These are phyloP conservation scores for Cynopterus sphinx DNA, from an alignment of 2,797 vertebrate genomes.

Conservation along the genomic window DNA sequence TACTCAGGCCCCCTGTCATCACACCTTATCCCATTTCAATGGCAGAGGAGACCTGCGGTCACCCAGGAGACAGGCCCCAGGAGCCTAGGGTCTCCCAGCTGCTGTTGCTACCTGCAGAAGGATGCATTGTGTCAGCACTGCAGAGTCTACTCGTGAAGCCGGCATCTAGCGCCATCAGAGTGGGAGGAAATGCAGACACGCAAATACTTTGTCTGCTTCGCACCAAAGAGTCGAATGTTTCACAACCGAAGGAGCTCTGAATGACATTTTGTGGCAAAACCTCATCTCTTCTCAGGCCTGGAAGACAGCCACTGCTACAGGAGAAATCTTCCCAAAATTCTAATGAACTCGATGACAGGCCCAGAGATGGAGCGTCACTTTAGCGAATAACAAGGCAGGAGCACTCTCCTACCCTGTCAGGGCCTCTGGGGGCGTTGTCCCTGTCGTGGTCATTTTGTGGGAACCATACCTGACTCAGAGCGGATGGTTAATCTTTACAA, in stretches of 20 bases:
- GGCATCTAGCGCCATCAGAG: background rate
- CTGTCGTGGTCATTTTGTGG: background rate
- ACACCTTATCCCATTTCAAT: too few species aligned
- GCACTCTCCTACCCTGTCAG: background rate
- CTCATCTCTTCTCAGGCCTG: background rate
- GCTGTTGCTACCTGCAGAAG: background rate
- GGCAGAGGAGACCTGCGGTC: background rate
- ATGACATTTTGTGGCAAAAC: background rate
- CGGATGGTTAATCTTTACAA: background rate
- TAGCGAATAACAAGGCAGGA: background rate
- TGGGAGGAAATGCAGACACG: background rate
- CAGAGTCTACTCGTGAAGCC: background rate
- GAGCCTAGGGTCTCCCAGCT: background rate
- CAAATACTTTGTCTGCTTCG: background rate
- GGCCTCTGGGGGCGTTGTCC: background rate
- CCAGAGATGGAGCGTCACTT: background rate
- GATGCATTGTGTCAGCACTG: background rate
- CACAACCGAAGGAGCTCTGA: background rate
- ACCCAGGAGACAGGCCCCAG: background rate
- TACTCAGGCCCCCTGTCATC: background rate
- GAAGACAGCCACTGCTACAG: background rate
- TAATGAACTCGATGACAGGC: background rate
- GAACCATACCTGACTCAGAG: background rate
- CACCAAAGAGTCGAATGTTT: background rate
- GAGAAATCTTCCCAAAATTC: background rate